Evolutionary conservation across 1,140 invertebrate species (phyloP), one percentile per base, ranked within the genome.

Genomic region (Saccostrea cuccullata): DNA sequence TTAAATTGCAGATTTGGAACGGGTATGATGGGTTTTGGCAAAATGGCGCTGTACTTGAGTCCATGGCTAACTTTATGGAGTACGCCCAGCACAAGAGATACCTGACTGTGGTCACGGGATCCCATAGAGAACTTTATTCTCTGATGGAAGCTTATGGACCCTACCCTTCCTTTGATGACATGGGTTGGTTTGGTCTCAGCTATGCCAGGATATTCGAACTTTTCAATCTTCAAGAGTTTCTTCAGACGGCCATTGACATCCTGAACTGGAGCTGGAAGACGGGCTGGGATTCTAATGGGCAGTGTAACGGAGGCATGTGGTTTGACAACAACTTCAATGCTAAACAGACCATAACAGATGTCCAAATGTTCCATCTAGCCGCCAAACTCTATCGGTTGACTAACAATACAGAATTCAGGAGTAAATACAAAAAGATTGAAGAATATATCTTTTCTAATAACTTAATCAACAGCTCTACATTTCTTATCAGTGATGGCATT

Each of bases 11-110:
- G 91, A 86, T 91, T 26, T 92, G 91, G 91, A 92, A 92, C 86
- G 91, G 91, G 11, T 92, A 89, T 83, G 91, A 91, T 82, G 91
- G 91, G 8, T 92, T 92, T 73, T 92, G 91, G 91, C 89, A 92
- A 56, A 92, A 92, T 90, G 91, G 91, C 0, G 88, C 88, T 2
- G 86, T 92, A 64, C 47, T 92, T 15, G 91, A 92, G 73, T 55
- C 90, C 2, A 67, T 91, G 64, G 84, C 77, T 15, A 92, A 92
- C 55, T 92, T 92, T 40, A 86, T 90, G 26, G 82, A 26, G 11
- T 89, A 90, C 55, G 90, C 89, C 4, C 89, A 92, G 17, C 84
- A 90, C 58, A 89, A 87, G 17, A 55, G 91, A 56, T 92, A 91
- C 73, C 86, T 82, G 6, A 87, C 15, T 0, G 89, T 91, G 0